A percentile compares a stretch with the other conserved stretches of the same genome.
Conservation (phyloP, 2,113 vertebrate genomes). For the Pomatorhinus ruficollis region DNA sequence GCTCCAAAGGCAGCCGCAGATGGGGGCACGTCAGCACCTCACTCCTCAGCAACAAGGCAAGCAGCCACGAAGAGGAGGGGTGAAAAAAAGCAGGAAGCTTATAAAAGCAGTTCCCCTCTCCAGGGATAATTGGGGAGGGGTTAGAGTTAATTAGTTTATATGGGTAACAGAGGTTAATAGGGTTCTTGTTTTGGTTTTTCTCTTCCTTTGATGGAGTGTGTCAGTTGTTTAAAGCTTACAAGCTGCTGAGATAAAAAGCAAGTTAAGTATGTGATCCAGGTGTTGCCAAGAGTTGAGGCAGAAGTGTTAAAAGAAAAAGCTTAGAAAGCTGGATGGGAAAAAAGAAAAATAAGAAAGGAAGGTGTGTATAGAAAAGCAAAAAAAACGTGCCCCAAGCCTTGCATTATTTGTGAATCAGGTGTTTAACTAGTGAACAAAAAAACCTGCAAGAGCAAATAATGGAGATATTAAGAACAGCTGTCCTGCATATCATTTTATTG, state of each 20-base stretch:
- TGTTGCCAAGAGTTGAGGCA: slow-evolving; percentile 52
- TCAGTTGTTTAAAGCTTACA: slow-evolving; percentile 63
- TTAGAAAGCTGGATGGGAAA: background rate
- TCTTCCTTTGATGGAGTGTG: slow-evolving; percentile 43
- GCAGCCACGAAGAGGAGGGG: background rate
- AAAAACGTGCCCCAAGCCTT: background rate
- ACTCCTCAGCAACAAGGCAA: background rate
- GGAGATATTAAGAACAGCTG: background rate
- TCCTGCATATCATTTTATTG: background rate
- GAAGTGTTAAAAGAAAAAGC: slow-evolving; percentile 4
- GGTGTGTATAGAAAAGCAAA: background rate
- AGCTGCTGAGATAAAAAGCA: slow-evolving; percentile 58
- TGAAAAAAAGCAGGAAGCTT: background rate
- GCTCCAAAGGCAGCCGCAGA: background rate
- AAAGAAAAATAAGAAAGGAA: background rate
- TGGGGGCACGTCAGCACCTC: background rate
- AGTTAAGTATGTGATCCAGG: slow-evolving; percentile 58
- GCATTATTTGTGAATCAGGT: background rate
- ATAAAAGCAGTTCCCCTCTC: slow-evolving; percentile 18
- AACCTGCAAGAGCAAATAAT: background rate
- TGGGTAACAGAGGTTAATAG: slow-evolving; percentile 56
- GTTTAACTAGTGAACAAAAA: background rate
- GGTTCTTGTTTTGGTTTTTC: slow-evolving; percentile 58
- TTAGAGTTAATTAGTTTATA: slow-evolving; percentile 57
- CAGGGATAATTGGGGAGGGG: slow-evolving; percentile 35